Conservation (phyloP, 2,113 vertebrate genomes). For the Apodemus speciosus region DNA sequence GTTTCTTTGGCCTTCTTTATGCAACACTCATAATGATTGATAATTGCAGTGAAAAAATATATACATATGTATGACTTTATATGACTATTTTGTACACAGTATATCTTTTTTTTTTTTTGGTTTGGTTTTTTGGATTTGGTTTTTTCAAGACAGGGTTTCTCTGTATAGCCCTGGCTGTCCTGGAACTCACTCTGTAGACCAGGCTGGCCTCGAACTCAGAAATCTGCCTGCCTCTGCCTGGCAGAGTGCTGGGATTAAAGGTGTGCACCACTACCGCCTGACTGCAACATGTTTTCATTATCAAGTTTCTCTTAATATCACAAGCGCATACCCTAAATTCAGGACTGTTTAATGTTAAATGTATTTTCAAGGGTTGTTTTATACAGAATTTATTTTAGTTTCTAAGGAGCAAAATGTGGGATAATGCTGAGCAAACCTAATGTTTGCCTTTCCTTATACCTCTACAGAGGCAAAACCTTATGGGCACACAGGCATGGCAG, state of each 20-base stretch:
- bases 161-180: no score
- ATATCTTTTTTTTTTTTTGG: no score
- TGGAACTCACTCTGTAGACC: no score
- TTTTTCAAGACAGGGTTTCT: no score
- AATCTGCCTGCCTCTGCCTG: no score
- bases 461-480: constrained; percentile 19
- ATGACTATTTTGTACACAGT: constrained; percentile 1
- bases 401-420: constrained; percentile 18
- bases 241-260: no score
- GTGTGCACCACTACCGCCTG: no score
- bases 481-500: not conserved
- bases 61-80: constrained; percentile 17
- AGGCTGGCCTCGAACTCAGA: no score
- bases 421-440: not conserved
- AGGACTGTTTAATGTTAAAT: constrained; percentile 10
- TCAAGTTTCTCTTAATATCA: constrained; percentile 6
- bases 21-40: not conserved
- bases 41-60: constrained; percentile 4
- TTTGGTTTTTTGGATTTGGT: no score
- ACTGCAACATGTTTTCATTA: constrained; percentile 21
- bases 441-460: constrained; percentile 26
- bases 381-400: constrained; percentile 42
- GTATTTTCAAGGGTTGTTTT: constrained; percentile 28
- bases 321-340: constrained; percentile 27
- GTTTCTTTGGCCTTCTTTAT: constrained; percentile 7